Percentiles rank a stretch among this genome's conserved stretches.
Conservation (phyloP, 2,888 invertebrate species). For the Pammene fasciana region DNA sequence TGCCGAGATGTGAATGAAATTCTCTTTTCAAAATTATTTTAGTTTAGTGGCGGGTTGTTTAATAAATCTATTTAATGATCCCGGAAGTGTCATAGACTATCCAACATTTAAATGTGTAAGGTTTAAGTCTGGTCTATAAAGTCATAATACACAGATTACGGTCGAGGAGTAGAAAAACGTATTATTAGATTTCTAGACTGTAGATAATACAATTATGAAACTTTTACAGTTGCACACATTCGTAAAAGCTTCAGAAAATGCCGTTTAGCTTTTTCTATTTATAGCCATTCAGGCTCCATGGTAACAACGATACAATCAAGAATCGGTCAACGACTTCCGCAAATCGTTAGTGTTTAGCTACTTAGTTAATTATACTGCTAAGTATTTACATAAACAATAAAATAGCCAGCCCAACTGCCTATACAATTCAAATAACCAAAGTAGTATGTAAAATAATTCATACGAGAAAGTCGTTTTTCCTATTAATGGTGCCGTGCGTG, state of each 20-base stretch:
- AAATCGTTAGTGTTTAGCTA: conserved; percentile 10
- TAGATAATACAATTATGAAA: not conserved
- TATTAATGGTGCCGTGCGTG: conserved; percentile 5
- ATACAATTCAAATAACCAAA: not conserved
- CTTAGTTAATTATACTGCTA: not conserved
- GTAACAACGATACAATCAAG: conserved; percentile 30
- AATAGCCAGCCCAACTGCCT: not conserved
- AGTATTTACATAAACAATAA: conserved; percentile 1
- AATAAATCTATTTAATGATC: too few species aligned
- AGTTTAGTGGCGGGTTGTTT: too few species aligned
- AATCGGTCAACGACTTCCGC: conserved; percentile 29
- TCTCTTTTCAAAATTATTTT: too few species aligned
- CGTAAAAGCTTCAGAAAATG: not conserved
- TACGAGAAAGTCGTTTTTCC: not conserved
- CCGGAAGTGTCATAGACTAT: too few species aligned
- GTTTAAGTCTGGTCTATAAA: too few species aligned
- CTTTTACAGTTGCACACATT: not conserved
- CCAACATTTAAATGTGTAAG: too few species aligned
- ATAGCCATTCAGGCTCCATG: conserved; percentile 8
- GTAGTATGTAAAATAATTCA: not conserved
- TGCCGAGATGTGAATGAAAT: too few species aligned
- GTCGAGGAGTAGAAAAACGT: too few species aligned
- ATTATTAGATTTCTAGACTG: not conserved
- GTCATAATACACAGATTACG: too few species aligned
- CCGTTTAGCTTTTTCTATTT: conserved; percentile 4